A percentile compares a stretch with the other conserved stretches of the same genome.
Conservation (phyloP, 2,113 vertebrate genomes). For the Takifugu bimaculatus region DNA sequence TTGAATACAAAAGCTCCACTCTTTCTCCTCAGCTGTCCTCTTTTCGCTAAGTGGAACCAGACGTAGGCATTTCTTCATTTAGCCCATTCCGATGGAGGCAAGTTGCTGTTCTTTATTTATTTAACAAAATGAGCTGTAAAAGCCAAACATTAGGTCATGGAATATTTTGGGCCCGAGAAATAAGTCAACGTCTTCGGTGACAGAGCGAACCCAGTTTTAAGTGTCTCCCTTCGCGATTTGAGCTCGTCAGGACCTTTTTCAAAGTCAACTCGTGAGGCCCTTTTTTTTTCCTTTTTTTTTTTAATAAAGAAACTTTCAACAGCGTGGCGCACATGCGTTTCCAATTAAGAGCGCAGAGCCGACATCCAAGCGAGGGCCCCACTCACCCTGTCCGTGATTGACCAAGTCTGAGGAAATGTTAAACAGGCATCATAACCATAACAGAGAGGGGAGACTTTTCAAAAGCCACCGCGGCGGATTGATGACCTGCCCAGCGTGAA, state of each 20-base stretch:
- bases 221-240: constrained; percentile 60
- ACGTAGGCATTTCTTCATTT: constrained; percentile 67
- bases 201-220: constrained; percentile 67
- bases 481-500: constrained; percentile 40
- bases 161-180: constrained; percentile 69
- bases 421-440: constrained; percentile 69
- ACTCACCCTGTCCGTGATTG: constrained; percentile 60
- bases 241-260: constrained; percentile 63
- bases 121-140: constrained; percentile 73
- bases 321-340: constrained; percentile 70
- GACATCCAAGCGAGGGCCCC: constrained; percentile 61
- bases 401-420: constrained; percentile 69
- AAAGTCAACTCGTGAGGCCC: constrained; percentile 62
- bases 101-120: constrained; percentile 70
- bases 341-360: constrained; percentile 68
- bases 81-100: constrained; percentile 58
- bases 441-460: constrained; percentile 56
- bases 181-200: constrained; percentile 64
- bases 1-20: constrained; percentile 67
- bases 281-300: constrained; percentile 56
- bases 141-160: constrained; percentile 79
- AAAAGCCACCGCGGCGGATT: constrained; percentile 48
- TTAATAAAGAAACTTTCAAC: constrained; percentile 60
- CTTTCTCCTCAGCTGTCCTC: constrained; percentile 60
- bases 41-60: constrained; percentile 72